These are phyloP conservation scores for Centropus bengalensis DNA, from an alignment of 2,113 vertebrate species.

Conservation along the genomic window DNA sequence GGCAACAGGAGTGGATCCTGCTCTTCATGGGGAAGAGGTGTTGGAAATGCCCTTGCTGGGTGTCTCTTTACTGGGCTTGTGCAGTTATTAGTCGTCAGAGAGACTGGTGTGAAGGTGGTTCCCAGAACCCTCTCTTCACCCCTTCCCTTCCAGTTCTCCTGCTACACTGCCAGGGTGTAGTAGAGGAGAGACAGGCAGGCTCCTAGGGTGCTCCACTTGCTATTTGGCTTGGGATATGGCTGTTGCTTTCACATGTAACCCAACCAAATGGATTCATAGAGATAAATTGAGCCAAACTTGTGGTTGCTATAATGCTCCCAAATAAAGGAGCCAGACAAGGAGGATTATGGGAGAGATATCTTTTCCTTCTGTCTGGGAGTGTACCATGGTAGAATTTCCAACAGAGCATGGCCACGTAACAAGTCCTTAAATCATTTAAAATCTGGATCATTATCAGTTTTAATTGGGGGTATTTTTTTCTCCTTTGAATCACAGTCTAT, in stretches of 20 bases:
- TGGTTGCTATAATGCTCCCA: neutral
- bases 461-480: neutral
- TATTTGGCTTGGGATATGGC: neutral
- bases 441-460: neutral
- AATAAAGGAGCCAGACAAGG: neutral
- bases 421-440: neutral
- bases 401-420: neutral
- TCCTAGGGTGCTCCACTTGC: neutral
- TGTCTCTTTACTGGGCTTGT: neutral
- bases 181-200: neutral
- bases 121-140: neutral
- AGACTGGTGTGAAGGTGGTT: neutral
- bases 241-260: neutral
- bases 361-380: neutral
- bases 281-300: neutral
- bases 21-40: fast-evolving
- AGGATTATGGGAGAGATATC: neutral
- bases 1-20: neutral
- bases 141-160: neutral
- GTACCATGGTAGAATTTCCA: neutral
- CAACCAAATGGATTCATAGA: neutral
- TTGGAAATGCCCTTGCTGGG: neutral
- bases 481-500: neutral
- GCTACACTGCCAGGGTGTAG: neutral
- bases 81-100: neutral